Evolutionary conservation across 2,113 vertebrate species (phyloP).

Genomic region (Diadophis punctatus): DNA sequence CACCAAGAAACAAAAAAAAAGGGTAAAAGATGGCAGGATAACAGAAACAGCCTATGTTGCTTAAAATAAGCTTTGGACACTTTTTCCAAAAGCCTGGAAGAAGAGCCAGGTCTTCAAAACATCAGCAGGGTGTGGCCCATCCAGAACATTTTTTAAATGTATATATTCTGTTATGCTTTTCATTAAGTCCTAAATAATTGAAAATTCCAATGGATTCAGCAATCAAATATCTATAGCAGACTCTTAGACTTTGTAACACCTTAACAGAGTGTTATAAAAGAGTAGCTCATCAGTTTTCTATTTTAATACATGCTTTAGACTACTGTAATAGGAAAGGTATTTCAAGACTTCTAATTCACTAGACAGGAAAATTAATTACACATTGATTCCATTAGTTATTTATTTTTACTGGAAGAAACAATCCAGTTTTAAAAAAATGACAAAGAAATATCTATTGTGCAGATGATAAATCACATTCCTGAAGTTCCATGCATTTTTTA

Average conservation of each 20-base stretch:
- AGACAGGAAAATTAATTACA: conserved; percentile 41
- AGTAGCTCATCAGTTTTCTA: conserved; percentile 12
- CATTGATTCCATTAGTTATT: conserved; percentile 46
- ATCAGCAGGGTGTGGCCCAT: background rate
- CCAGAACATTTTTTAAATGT: background rate
- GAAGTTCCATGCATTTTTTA: background rate
- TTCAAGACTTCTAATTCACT: conserved; percentile 30
- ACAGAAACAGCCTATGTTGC: background rate
- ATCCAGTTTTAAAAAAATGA: conserved; percentile 30
- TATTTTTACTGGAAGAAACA: conserved; percentile 11
- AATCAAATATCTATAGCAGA: background rate
- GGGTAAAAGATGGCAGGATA: background rate
- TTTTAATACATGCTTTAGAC: background rate
- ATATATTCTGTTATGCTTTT: background rate
- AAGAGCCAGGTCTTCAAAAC: background rate
- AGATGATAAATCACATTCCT: conserved; percentile 9
- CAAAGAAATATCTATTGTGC: background rate
- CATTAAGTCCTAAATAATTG: background rate
- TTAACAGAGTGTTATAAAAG: background rate
- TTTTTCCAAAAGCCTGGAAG: background rate
- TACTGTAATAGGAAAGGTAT: conserved; percentile 31
- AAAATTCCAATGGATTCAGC: background rate
- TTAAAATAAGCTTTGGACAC: background rate
- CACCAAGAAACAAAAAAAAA: background rate
- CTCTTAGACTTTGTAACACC: background rate